These are phyloP conservation scores for Charanyca ferruginea DNA, from an alignment of 2,888 invertebrate species.

Conservation along the genomic window DNA sequence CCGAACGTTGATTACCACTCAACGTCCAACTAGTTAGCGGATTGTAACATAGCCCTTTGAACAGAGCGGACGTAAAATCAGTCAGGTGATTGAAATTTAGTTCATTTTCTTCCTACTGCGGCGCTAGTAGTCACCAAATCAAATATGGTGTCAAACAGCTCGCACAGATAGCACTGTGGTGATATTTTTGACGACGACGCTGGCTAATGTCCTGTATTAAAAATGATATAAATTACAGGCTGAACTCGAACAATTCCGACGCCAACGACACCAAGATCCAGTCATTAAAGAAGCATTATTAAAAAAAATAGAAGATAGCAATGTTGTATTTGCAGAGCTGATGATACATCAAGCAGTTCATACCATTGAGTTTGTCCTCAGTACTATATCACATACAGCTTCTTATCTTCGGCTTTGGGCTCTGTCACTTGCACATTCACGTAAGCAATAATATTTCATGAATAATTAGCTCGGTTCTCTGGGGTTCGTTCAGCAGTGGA, in stretches of 20 bases:
- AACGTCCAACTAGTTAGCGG: too few relatives aligned
- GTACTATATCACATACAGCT: conserved; percentile 97
- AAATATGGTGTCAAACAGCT: too few relatives aligned
- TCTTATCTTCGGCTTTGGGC: conserved; percentile 98
- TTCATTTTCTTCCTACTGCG: too few relatives aligned
- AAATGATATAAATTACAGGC: conserved; percentile 53
- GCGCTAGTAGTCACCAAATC: too few relatives aligned
- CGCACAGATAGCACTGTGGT: too few relatives aligned
- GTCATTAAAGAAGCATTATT: conserved; percentile 49
- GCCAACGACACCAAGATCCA: conserved; percentile 33
- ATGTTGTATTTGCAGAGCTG: conserved; percentile 92
- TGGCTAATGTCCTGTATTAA: background rate
- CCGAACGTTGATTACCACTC: too few relatives aligned
- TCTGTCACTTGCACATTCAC: conserved; percentile 96
- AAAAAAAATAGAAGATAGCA: conserved; percentile 62
- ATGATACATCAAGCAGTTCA: conserved; percentile 96
- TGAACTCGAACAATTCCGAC: conserved; percentile 62
- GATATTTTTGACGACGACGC: too few relatives aligned
- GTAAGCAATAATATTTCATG: conserved; percentile 90
- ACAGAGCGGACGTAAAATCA: too few relatives aligned
- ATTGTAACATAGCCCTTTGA: too few relatives aligned
- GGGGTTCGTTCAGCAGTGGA: too few relatives aligned
- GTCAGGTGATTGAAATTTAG: too few relatives aligned
- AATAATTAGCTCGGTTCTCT: too few relatives aligned
- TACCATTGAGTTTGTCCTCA: conserved; percentile 97